These are phyloP conservation scores for Empis stercorea DNA, from an alignment of 2,888 invertebrate genomes.

Conservation along the genomic window DNA sequence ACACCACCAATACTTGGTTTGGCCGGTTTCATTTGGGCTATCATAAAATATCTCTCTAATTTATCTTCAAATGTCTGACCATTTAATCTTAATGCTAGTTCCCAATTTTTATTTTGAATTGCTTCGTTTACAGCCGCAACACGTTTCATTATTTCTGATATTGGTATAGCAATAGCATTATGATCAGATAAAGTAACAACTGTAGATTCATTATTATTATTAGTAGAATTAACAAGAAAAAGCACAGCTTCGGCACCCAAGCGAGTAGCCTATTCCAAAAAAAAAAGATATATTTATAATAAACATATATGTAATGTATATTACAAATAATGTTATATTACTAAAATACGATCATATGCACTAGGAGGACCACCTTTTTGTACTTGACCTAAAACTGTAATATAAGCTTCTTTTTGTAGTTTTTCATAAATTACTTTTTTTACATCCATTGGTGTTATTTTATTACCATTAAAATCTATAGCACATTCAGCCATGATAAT, in stretches of 20 bases:
- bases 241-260: constrained; percentile 99
- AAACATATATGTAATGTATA: background rate
- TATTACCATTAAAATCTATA: constrained; percentile 85
- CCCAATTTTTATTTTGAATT: constrained; percentile 91
- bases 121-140: constrained; percentile 87
- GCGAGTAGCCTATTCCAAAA: constrained; percentile 93
- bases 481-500: constrained; percentile 98
- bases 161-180: constrained; percentile 88
- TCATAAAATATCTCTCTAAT: constrained; percentile 87
- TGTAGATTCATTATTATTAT: constrained; percentile 74
- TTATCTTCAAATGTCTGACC: constrained; percentile 91
- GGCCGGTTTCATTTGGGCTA: constrained; percentile 88
- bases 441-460: constrained; percentile 87
- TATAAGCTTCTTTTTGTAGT: constrained; percentile 89
- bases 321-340: constrained; percentile 39
- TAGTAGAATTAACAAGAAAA: constrained; percentile 91
- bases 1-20: constrained; percentile 49
- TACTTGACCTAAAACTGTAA: constrained; percentile 97
- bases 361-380: constrained; percentile 97
- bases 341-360: constrained; percentile 94
- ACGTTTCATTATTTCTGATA: constrained; percentile 94
- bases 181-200: constrained; percentile 94
- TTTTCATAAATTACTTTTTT: constrained; percentile 84
- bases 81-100: constrained; percentile 83
- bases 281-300: constrained; percentile 2